These are phyloP conservation scores for Agonopterix arenella DNA, from an alignment of 2,888 invertebrate genomes.

Conservation along the genomic window DNA sequence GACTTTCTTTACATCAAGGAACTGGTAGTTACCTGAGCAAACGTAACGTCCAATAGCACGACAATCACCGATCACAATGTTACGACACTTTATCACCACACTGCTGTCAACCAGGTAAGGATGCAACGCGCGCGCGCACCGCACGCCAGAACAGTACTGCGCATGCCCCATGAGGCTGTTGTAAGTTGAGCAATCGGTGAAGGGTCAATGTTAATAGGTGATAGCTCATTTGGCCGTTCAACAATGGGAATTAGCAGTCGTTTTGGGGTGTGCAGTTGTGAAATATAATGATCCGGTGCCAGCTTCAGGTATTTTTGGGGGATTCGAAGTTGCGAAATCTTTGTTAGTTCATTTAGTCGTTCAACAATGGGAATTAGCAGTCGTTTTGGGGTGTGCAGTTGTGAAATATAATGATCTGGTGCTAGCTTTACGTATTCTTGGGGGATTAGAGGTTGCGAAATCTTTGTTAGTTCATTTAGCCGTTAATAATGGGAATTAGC, in stretches of 20 bases:
- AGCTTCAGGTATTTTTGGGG: not conserved
- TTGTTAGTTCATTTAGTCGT: too few relatives aligned
- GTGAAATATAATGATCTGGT: too few relatives aligned
- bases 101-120: constrained; percentile 2
- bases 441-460: too few relatives aligned
- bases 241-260: not conserved
- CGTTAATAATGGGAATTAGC: not conserved
- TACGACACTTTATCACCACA: constrained; percentile 5
- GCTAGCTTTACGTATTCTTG: too few relatives aligned
- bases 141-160: constrained; percentile 3
- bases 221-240: not conserved
- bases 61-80: constrained; percentile 4
- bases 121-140: constrained; percentile 3
- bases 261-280: too few relatives aligned
- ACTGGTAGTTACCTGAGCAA: not conserved
- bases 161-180: constrained; percentile 3
- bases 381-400: too few relatives aligned
- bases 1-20: too few relatives aligned
- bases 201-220: constrained; percentile 12
- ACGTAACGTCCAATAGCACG: not conserved
- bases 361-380: too few relatives aligned
- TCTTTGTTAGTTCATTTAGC: not conserved
- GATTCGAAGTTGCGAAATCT: not conserved
- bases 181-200: constrained; percentile 2
- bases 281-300: not conserved